Base-by-base conservation (phyloP, 2,888 invertebrate genomes). In the Altica lythri region DNA sequence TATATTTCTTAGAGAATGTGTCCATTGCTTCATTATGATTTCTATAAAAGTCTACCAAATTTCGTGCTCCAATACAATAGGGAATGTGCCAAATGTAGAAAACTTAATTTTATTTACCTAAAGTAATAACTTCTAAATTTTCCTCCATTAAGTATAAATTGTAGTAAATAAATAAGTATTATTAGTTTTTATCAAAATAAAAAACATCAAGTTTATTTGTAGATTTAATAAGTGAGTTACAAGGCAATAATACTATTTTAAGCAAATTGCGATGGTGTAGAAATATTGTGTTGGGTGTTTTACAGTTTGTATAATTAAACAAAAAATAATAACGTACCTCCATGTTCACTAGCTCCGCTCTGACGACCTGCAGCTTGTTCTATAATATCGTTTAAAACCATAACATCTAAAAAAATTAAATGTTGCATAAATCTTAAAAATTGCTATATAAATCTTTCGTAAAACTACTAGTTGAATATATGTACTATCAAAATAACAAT, bases 331-430 rank as follows among this genome's bases (percentile, higher is more conserved):
- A 25, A 77, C 82, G 83, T 88, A 92, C 92, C 92, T 85, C 89
- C 90, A 77, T 89, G 89, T 63, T 92, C 92, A 73, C 90, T 90
- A 56, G 88, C 86, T 73, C 88, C 83, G 79, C 92, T 92, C 73
- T 91, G 91, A 75, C 90, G 83, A 66, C 92, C 90, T 55, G 95
- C 90, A 54, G 91, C 95, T 82, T 95, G 95, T 76, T 96, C 95
- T 69, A 96, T 93, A 71, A 97, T 94, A 77, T 96, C 95, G 76
- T 94, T 95, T 71, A 96, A 81, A 68, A 95, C 95, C 93, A 95
- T 93, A 60, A 96, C 95, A 83, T 97, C 96, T 96, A 42, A 34
- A 81, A 47, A 82, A 77, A 50, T 60, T 44, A 77, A 47, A 13
- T 34, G 16, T 56, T 27, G 14, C 47, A 49, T 49, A 38, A 12